Base-by-base conservation (phyloP, 2,888 invertebrate species). In the Drosophila limbata region DNA sequence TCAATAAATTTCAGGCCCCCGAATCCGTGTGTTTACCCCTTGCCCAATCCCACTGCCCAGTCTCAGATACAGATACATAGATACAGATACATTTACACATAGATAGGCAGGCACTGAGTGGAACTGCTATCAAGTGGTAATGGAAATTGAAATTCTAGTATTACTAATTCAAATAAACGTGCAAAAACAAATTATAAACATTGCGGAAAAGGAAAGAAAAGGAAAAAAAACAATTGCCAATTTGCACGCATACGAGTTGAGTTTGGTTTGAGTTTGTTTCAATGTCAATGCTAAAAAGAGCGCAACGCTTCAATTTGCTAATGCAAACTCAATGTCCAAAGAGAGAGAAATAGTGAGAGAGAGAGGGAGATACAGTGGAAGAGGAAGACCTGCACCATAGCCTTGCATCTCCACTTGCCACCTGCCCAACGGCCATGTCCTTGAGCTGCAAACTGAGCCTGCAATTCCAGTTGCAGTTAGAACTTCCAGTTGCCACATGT, bases 1-100 rank as follows among this genome's bases (percentile, higher is more conserved):
- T 85, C 85, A 85, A 84, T 85, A 70, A 81, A 79, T 40, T 17
- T 55, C 69, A 50, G 39, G 15, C 13, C 56, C 56, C 35, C 4
- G 35, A 25, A 25, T 47, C 21, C 15, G 39, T 11, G 3, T 3
- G 39, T 39, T 50, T 61, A 51, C 15, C n/a, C 62, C 31, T 19
- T 17, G n/a, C n/a, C 51, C 51, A 51, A n/a, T 31, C 9, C 13
- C 42, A 45, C 25, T 4, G 1, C 2, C 50, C 33, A 57, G 55
- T 13, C 48, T 73, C 78, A 68, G 81, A 48, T 66, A 69, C 81
- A 10, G 45, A 40, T n/a, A 15, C 39, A 69, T 77, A 10, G 45
- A 40, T n/a, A 15, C 39, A 55, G 44, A 64, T 15, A 50, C 13
- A 11, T 10, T 17, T 10, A 56, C 25, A 57, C 48, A 21, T 48